Evolutionary conservation across 2,888 invertebrate genomes (phyloP).

Genomic region (Drosophila anomelani): DNA sequence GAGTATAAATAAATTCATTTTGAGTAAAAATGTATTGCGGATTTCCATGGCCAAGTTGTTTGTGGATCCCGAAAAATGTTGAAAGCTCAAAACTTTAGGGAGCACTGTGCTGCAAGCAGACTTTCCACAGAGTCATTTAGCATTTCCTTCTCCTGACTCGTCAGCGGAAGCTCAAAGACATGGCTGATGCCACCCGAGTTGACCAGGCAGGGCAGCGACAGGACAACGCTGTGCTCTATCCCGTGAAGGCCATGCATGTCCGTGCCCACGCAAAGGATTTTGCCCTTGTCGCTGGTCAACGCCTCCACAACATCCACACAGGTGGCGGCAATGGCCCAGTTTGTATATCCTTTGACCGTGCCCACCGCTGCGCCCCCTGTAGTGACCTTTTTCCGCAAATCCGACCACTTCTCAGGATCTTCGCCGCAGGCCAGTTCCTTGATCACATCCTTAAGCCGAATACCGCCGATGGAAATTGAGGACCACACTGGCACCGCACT

Average conservation of each 20-base stretch:
- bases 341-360: constrained; percentile 92
- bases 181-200: constrained; percentile 84
- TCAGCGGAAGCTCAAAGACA: constrained; percentile 32
- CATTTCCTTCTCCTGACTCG: constrained; percentile 87
- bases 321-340: constrained; percentile 93
- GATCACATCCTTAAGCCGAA: constrained; percentile 89
- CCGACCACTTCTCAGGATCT: constrained; percentile 90
- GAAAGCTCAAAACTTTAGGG: constrained; percentile 5
- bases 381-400: constrained; percentile 90
- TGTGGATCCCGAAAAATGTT: no score
- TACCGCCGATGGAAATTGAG: constrained; percentile 93
- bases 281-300: constrained; percentile 89
- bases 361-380: constrained; percentile 92
- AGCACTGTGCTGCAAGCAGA: constrained; percentile 35
- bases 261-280: constrained; percentile 90
- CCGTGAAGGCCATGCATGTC: constrained; percentile 87
- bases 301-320: constrained; percentile 88
- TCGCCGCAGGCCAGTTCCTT: constrained; percentile 88
- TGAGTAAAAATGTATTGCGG: no score
- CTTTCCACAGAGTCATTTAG: constrained; percentile 74
- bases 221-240: constrained; percentile 91
- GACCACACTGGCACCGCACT: constrained; percentile 95
- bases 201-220: constrained; percentile 92
- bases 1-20: no score
- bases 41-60: no score